Evolutionary conservation across 2,888 invertebrate genomes (phyloP), one percentile per base, ranked within the genome.

Genomic region (Acanthococcus lagerstroemiae): DNA sequence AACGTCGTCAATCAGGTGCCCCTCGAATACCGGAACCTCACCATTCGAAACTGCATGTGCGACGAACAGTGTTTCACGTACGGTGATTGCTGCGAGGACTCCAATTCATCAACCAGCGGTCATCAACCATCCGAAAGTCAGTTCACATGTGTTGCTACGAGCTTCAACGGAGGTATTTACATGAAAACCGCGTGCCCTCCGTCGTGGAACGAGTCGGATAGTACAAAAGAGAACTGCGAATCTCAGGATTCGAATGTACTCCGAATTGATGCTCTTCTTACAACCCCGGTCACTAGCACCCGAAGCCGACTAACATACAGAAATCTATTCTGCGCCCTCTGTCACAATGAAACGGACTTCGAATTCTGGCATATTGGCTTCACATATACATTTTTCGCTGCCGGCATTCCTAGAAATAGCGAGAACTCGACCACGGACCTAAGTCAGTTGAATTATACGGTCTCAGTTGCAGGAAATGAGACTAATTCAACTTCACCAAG

Each of bases 301-400:
- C 24, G 60, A 56, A 69, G 70, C 1, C 68, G 68, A 19, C 56
- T 67, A 37, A 74, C 77, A 4, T 77, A 75, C 72, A 71, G 72
- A 70, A 78, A 77, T 69, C 72, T 74, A 56, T 75, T 74, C 72
- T 79, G 79, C 68, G 78, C 78, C 1, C 70, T 76, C 24, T 79
- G 79, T 69, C 76, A 78, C 70, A 72, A 72, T 3, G 77, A 78
- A 67, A 60, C 71, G 56, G 44, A 55, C 3, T 58, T 72, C 63
- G 75, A 75, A 17, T 66, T 76, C 17, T 78, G 79, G 79, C 73
- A 72, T 27, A n/a, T 50, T 6, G 27, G 19, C 2, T 19, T 61
- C 7, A 52, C 50, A 2, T 61, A 50, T 24, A 37, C 37, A 27
- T 24, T 44, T n/a, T n/a, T n/a, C n/a, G n/a, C n/a, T n/a, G n/a